A percentile compares a stretch with the other conserved stretches of the same genome.
Evolutionary conservation across 2,113 vertebrate genomes (phyloP).

Genomic region (Balaeniceps rex): DNA sequence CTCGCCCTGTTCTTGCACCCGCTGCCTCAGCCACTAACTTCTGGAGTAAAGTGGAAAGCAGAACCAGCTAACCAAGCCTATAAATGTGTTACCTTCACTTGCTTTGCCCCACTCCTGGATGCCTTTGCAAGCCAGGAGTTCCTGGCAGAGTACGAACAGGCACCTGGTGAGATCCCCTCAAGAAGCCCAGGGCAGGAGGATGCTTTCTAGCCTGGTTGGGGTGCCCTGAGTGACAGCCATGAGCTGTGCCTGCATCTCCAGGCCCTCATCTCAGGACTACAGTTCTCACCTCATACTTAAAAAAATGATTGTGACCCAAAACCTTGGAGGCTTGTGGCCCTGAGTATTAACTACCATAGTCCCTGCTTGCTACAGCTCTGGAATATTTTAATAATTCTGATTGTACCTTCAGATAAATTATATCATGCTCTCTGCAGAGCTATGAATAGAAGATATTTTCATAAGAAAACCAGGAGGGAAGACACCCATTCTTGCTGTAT

Average conservation of each 20-base stretch:
- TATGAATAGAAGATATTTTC: background rate
- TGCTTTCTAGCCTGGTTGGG: background rate
- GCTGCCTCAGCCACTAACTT: background rate
- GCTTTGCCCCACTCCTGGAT: background rate
- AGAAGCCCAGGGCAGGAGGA: background rate
- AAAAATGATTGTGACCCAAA: background rate
- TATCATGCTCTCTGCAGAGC: background rate
- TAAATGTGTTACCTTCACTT: accelerated
- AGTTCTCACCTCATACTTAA: background rate
- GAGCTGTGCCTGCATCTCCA: background rate
- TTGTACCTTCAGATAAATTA: background rate
- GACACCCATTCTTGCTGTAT: background rate
- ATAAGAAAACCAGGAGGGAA: background rate
- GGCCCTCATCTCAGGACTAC: background rate
- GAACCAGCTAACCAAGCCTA: background rate
- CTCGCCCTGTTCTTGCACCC: background rate
- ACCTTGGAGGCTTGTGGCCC: background rate
- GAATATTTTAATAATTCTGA: background rate
- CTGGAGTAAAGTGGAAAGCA: too few species aligned
- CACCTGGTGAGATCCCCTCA: too few species aligned
- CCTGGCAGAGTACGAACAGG: accelerated
- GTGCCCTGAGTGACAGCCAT: accelerated
- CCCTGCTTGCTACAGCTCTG: background rate
- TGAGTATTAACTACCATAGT: background rate
- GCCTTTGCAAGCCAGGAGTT: background rate